Conservation (phyloP, 2,888 invertebrate species). For the Folsomia candida region DNA sequence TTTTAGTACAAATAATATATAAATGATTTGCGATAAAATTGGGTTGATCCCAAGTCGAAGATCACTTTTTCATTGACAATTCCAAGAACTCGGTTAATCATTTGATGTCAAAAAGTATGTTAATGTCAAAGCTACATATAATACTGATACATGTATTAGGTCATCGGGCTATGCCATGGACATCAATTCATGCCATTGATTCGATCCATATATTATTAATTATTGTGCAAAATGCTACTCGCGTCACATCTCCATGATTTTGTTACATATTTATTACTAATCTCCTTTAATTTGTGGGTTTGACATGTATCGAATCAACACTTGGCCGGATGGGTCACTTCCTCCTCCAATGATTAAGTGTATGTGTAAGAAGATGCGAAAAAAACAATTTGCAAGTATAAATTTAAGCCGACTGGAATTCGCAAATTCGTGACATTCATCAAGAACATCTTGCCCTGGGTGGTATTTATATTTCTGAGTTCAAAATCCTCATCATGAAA, state of each 20-base stretch:
- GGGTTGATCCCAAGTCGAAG: neutral
- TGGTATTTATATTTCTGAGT: neutral
- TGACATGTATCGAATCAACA: neutral
- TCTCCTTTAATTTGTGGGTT: neutral
- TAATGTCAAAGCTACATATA: neutral
- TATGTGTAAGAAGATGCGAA: no score
- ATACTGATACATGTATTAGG: no score
- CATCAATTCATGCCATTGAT: neutral
- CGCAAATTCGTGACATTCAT: neutral
- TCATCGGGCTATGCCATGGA: neutral
- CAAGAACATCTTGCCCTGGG: neutral
- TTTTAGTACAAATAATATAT: no score
- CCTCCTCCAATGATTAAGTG: neutral
- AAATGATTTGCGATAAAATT: neutral
- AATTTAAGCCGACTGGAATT: neutral
- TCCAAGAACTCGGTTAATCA: no score
- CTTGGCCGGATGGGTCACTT: constrained; percentile 4
- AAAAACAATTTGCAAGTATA: constrained; percentile 5
- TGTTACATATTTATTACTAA: no score
- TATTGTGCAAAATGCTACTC: neutral
- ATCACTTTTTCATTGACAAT: neutral
- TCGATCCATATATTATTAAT: no score
- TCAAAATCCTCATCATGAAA: neutral
- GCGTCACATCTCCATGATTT: no score
- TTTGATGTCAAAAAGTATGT: neutral